These are phyloP conservation scores for Drosophila macrospina DNA, from an alignment of 2,888 invertebrate species.

Conservation along the genomic window DNA sequence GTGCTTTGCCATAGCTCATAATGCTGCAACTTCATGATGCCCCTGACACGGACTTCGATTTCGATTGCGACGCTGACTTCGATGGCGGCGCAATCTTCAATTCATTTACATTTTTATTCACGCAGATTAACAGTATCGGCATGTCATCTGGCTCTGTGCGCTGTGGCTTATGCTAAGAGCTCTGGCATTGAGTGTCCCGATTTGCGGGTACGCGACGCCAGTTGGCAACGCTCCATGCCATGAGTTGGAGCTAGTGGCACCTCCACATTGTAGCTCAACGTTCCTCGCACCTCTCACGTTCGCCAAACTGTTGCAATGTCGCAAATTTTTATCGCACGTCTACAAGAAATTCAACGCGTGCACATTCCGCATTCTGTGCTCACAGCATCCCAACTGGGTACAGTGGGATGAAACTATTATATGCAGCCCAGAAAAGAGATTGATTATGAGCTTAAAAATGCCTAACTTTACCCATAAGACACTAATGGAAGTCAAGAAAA, in stretches of 20 bases:
- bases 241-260: slow-evolving; percentile 12
- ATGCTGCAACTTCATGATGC: slow-evolving; percentile 53
- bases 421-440: background rate
- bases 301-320: slow-evolving; percentile 82
- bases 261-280: background rate
- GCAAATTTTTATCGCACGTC: slow-evolving; percentile 84
- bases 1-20: slow-evolving; percentile 69
- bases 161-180: slow-evolving; percentile 75
- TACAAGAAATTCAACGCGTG: slow-evolving; percentile 83
- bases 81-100: slow-evolving; percentile 77
- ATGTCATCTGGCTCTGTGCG: slow-evolving; percentile 80
- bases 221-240: slow-evolving; percentile 49
- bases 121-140: slow-evolving; percentile 83
- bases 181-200: slow-evolving; percentile 58
- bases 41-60: slow-evolving; percentile 36
- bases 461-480: background rate
- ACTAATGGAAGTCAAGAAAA: background rate
- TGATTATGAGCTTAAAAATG: background rate
- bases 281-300: slow-evolving; percentile 59
- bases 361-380: slow-evolving; percentile 79
- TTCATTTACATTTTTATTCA: slow-evolving; percentile 84
- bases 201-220: slow-evolving; percentile 31
- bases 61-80: slow-evolving; percentile 20
- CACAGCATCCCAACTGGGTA: slow-evolving; percentile 55
- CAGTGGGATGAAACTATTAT: slow-evolving; percentile 25